Base-by-base conservation (phyloP, 1,140 invertebrate genomes). In the Nasonia vitripennis region DNA sequence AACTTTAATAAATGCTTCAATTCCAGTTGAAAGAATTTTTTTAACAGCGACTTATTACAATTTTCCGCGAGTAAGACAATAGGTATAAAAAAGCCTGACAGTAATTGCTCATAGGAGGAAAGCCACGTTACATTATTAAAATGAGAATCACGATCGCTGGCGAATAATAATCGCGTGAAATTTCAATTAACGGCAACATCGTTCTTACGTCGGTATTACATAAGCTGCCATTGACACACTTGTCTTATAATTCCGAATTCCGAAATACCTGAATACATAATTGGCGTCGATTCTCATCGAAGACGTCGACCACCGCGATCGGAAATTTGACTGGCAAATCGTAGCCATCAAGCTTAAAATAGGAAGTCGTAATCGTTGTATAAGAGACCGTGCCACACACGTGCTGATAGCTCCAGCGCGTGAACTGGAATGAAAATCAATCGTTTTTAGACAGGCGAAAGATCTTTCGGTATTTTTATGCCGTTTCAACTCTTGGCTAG, bases 221-320 rank as follows among this genome's bases (percentile, higher is more conserved):
- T 62, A 62, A 62, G 55, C 20, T 62, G 55, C 55, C 55, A 62
- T 62, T 62, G 55, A 62, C 55, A 62, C 55, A 62, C 55, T 62
- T 62, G 55, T 62, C 20, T 62, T 20, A 1, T 27, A n/a, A 62
- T 62, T 62, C 17, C 55, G 17, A 62, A 62, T 62, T 62, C 55
- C 55, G 17, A 62, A 62, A 62, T 62, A 62, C 20, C 55, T 62
- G 55, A 5, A 62, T 62, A 62, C 55, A 62, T 62, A 62, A 62
- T 62, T 17, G 55, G 3, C 14, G 55, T n/a, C 55, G 55, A 62
- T 62, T 62, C 55, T n/a, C 55, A 45, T 45, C 41, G 41, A 45
- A 6, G 41, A 45, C 9, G 41, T 45, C 7, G 41, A 45, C 41
- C 10, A 62, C 17, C 17, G 55, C 55, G 17, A n/a, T 7, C 55